Evolutionary conservation across 2,888 invertebrate species (phyloP).

Genomic region (Eutolmus rufibarbis): DNA sequence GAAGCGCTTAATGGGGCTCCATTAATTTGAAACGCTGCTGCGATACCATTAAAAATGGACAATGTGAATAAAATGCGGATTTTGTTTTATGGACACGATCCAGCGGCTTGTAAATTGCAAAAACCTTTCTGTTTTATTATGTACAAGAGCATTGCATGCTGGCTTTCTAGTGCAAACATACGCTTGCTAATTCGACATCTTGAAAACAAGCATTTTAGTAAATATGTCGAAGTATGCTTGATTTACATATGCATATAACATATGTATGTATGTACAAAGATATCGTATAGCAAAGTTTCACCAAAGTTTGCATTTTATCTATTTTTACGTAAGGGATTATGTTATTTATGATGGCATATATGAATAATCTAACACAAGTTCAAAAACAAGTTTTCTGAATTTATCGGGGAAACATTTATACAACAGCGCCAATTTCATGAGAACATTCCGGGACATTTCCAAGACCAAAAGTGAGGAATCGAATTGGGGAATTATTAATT

Average conservation of each 20-base stretch:
- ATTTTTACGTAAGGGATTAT: neutral
- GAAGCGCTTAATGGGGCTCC: neutral
- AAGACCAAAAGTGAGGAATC: no score
- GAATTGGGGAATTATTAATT: no score
- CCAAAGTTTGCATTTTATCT: neutral
- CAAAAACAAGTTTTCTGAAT: neutral
- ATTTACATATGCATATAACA: neutral
- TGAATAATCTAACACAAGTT: neutral
- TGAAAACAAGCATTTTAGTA: neutral
- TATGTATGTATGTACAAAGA: neutral
- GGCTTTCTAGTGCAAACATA: neutral
- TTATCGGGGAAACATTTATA: neutral
- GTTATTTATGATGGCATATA: neutral
- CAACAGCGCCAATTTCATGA: neutral
- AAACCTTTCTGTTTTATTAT: neutral
- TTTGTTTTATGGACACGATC: neutral
- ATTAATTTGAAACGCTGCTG: neutral
- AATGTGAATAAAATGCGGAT: neutral
- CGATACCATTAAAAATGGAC: neutral
- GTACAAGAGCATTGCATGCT: neutral
- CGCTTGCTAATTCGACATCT: neutral
- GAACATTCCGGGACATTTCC: no score
- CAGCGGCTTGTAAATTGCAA: neutral
- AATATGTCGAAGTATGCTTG: neutral
- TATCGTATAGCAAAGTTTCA: neutral